A percentile compares a stretch with the other conserved stretches of the same genome.
Conservation (phyloP, 2,888 invertebrate species). For the Nysson spinosus region DNA sequence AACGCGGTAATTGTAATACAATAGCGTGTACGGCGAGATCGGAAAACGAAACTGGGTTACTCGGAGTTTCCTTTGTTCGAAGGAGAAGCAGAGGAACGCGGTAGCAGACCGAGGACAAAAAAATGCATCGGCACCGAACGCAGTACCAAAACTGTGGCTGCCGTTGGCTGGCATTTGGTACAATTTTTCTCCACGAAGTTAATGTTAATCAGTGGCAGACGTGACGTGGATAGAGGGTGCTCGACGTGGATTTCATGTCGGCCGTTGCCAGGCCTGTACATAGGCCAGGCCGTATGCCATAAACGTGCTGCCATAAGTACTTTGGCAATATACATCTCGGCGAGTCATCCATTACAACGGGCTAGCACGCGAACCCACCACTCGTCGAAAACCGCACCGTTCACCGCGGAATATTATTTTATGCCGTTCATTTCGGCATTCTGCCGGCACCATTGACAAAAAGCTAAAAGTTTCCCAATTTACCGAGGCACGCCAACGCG, state of each 20-base stretch:
- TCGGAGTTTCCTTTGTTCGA: neutral
- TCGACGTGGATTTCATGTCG: conserved; percentile 69
- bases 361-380: conserved; percentile 47
- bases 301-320: conserved; percentile 58
- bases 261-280: conserved; percentile 62
- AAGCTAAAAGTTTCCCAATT: conserved; percentile 28
- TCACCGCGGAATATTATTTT: conserved; percentile 43
- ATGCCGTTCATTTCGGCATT: conserved; percentile 55
- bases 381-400: conserved; percentile 37
- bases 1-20: conserved; percentile 1
- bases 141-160: conserved; percentile 17
- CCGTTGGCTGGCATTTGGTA: conserved; percentile 59
- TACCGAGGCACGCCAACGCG: conserved; percentile 1
- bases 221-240: conserved; percentile 71
- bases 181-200: conserved; percentile 72
- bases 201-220: conserved; percentile 75
- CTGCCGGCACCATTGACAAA: conserved; percentile 6
- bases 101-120: neutral
- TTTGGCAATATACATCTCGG: conserved; percentile 47
- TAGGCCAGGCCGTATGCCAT: conserved; percentile 58
- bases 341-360: conserved; percentile 54
- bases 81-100: neutral
- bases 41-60: conserved; percentile 34
- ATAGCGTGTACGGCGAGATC: neutral
- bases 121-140: neutral